A percentile compares a stretch with the other conserved stretches of the same genome.
These are phyloP conservation scores for Salarias fasciatus DNA, from an alignment of 2,797 vertebrate genomes.

Conservation along the genomic window DNA sequence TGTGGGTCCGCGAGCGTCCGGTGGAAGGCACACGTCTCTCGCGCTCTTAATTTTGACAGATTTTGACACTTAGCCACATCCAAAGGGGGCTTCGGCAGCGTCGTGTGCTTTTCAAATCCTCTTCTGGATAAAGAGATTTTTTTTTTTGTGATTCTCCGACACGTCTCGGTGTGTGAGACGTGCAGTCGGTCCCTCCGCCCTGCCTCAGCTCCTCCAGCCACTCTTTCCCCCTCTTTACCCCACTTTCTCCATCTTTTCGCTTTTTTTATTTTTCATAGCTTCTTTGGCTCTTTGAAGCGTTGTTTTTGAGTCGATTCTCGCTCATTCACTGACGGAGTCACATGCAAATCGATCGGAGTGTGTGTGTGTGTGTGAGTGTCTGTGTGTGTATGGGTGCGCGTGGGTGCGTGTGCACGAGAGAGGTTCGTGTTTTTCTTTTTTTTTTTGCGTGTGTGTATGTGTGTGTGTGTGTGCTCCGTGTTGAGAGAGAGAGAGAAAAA, in stretches of 20 bases:
- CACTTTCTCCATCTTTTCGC: conserved; percentile 81
- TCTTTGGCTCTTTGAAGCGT: conserved; percentile 73
- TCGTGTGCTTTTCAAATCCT: conserved; percentile 73
- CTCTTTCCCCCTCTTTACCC: conserved; percentile 74
- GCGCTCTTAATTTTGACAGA: conserved; percentile 62
- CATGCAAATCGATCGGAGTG: conserved; percentile 83
- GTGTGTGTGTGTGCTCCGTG: conserved; percentile 65
- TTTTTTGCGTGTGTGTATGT: conserved; percentile 60
- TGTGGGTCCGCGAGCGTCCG: conserved; percentile 82
- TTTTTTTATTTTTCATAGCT: conserved; percentile 69
- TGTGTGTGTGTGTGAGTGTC: conserved; percentile 61
- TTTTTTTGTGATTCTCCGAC: conserved; percentile 66
- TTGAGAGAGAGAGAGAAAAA: conserved; percentile 32
- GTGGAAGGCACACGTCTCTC: conserved; percentile 55
- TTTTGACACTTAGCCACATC: conserved; percentile 67
- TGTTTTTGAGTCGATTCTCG: conserved; percentile 82
- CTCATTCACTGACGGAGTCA: conserved; percentile 83
- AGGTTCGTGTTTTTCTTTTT: conserved; percentile 45
- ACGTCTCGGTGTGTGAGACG: conserved; percentile 67
- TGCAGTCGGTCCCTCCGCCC: conserved; percentile 81
- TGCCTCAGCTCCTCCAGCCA: conserved; percentile 71
- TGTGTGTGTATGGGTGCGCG: conserved; percentile 20
- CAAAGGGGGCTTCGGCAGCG: conserved; percentile 58
- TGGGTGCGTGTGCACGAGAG: conserved; percentile 35
- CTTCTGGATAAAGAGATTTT: conserved; percentile 66